Percentiles rank a stretch among this genome's conserved stretches.
phyloP scores from a whole-genome alignment of 2,888 invertebrate genomes.

The Trichogramma evanescens region DNA sequence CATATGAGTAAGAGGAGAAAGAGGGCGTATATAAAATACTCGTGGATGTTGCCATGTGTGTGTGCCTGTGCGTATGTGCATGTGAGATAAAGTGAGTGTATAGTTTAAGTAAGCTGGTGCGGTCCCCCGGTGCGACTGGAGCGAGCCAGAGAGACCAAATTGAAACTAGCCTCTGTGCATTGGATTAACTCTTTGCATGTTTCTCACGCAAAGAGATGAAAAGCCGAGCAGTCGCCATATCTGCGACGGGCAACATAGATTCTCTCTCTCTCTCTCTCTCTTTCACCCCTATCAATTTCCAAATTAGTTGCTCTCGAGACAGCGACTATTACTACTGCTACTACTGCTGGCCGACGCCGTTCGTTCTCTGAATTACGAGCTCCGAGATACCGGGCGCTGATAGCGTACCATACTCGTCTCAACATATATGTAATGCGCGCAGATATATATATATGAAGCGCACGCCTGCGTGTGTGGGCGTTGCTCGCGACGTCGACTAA shows the following conservation, averaged over 20 bases:
- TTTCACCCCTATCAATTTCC: constrained; percentile 10
- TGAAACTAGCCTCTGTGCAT: constrained; percentile 42
- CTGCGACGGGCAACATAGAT: background rate
- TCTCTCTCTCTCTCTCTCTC: too few species aligned
- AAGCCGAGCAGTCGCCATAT: background rate
- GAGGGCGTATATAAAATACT: too few species aligned
- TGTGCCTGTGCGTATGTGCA: constrained; percentile 13
- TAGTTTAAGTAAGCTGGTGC: background rate
- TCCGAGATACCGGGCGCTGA: constrained; percentile 12
- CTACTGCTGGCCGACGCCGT: too few species aligned
- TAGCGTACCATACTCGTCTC: constrained; percentile 2
- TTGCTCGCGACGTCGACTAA: too few species aligned
- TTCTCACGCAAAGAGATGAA: constrained; percentile 4
- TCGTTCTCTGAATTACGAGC: constrained; percentile 10
- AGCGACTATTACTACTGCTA: too few species aligned
- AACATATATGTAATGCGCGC: too few species aligned
- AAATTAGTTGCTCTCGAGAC: constrained; percentile 12
- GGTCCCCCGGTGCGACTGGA: constrained; percentile 25
- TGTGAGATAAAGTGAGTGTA: background rate
- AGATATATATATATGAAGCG: too few species aligned
- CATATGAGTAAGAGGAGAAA: too few species aligned
- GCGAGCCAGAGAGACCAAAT: constrained; percentile 33
- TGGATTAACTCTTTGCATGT: constrained; percentile 38
- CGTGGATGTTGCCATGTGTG: too few species aligned
- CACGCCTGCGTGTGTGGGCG: too few species aligned